A percentile compares a stretch with the other conserved stretches of the same genome.
phyloP scores from a whole-genome alignment of 1,140 invertebrate genomes.

The Listronotus bonariensis region DNA sequence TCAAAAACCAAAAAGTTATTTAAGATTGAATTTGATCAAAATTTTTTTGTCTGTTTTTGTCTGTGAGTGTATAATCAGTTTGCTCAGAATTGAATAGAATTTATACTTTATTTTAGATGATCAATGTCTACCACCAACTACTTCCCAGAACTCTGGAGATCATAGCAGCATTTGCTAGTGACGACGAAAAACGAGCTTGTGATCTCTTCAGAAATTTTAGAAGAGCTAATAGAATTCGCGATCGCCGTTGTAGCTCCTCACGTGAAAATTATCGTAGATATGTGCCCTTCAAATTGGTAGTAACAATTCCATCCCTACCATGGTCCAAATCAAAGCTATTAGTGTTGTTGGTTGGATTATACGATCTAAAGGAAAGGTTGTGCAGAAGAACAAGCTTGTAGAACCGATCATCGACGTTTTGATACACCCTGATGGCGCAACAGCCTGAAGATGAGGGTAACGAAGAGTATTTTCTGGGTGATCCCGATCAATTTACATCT shows the following conservation, averaged over 20 bases:
- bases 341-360: constrained; percentile 59
- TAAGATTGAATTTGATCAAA: no score
- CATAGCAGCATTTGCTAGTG: constrained; percentile 60
- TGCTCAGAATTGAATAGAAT: no score
- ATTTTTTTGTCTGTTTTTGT: no score
- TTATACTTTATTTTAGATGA: constrained; percentile 57
- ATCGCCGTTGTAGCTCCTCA: constrained; percentile 67
- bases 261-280: constrained; percentile 66
- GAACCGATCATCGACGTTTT: constrained; percentile 71
- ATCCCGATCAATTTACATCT: constrained; percentile 65
- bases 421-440: constrained; percentile 70
- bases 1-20: no score
- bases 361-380: constrained; percentile 55
- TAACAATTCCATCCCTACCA: constrained; percentile 62
- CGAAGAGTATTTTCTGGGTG: constrained; percentile 66
- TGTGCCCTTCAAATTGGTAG: constrained; percentile 69
- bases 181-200: constrained; percentile 64
- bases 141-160: constrained; percentile 67
- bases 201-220: constrained; percentile 73
- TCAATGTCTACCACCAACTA: constrained; percentile 66
- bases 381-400: constrained; percentile 75
- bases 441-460: constrained; percentile 64
- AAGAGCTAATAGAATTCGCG: constrained; percentile 72
- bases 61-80: no score
- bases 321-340: constrained; percentile 70